phyloP scores from a whole-genome alignment of 1,140 invertebrate genomes.

The Heliconius hermathena region DNA sequence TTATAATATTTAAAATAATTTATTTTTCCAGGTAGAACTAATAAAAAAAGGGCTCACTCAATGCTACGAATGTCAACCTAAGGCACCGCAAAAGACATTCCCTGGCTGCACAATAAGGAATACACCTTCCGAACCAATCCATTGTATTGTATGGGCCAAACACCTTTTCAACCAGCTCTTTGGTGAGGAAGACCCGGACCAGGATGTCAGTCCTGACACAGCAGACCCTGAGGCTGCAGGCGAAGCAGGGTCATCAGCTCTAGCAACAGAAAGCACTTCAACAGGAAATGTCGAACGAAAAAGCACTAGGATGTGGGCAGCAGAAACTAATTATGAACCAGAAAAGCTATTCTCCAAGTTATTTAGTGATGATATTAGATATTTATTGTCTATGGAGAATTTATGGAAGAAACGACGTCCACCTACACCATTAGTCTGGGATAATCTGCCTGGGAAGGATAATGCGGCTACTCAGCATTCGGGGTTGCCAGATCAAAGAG shows the following conservation, averaged over 20 bases:
- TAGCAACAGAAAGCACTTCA: slow-evolving; percentile 59
- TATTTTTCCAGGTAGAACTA: slow-evolving; percentile 88
- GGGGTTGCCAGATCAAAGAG: slow-evolving; percentile 86
- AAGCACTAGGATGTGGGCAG: slow-evolving; percentile 96
- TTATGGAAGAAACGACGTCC: slow-evolving; percentile 94
- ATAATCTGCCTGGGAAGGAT: slow-evolving; percentile 85
- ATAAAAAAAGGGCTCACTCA: slow-evolving; percentile 95
- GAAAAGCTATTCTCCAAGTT: slow-evolving; percentile 93
- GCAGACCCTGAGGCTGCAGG: slow-evolving; percentile 93
- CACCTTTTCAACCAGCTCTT: slow-evolving; percentile 99
- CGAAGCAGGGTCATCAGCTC: slow-evolving; percentile 72
- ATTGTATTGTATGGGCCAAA: slow-evolving; percentile 99
- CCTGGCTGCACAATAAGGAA: slow-evolving; percentile 99
- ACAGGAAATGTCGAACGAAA: slow-evolving; percentile 89
- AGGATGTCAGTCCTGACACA: slow-evolving; percentile 98
- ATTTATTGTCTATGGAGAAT: slow-evolving; percentile 96
- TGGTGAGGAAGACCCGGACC: slow-evolving; percentile 97
- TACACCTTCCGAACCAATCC: slow-evolving; percentile 99
- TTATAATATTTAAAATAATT: background rate
- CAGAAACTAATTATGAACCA: slow-evolving; percentile 91
- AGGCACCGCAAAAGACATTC: slow-evolving; percentile 95
- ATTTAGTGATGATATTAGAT: slow-evolving; percentile 97
- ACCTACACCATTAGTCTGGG: slow-evolving; percentile 91
- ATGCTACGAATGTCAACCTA: slow-evolving; percentile 98
- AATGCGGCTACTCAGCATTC: slow-evolving; percentile 65